Base-by-base conservation (phyloP, 2,888 invertebrate species). In the Hirtodrosophila cameraria region DNA sequence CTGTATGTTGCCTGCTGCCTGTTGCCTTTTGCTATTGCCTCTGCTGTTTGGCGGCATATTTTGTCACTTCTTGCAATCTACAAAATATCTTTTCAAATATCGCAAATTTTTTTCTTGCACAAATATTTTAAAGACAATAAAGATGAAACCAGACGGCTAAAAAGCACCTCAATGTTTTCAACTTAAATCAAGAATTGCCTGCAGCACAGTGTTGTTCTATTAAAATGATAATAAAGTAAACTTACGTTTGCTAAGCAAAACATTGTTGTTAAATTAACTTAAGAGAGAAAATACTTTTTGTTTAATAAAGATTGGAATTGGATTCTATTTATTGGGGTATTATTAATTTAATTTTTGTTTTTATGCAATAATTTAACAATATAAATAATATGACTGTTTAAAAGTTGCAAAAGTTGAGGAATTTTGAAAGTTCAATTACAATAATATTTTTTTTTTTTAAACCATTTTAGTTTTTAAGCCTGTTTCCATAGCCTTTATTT, bases 31-130 rank as follows among this genome's bases (percentile, higher is more conserved):
- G 45, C 36, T 57, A 5, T n/a, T 16, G 13, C 7, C 5, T 20
- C 11, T 25, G 20, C 50, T 60, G 31, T 33, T 41, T 30, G 50
- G 38, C 72, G 64, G 62, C 71, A 72, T 62, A 57, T 68, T 75
- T 72, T 61, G 60, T 72, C 75, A 75, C 75, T 73, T 53, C 58
- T 39, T 70, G 36, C 38, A 52, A 52, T 39, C 35, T 69, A 48
- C 48, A 6, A 23, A 23, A 23, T 23, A 23, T 8, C 6, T 61
- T 60, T 30, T n/a, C 13, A 49, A 69, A 66, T 66, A 27, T 64
- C 49, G 50, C 46, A 43, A 15, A 58, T 46, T 38, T 54, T 60
- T 39, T 39, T 30, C 9, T 11, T 28, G n/a, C 39, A 58, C 52
- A 48, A 39, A 63, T 18, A 53, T 55, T 25, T 31, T 12, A 18